Evolutionary conservation across 2,113 vertebrate species (phyloP), one percentile per base, ranked within the genome.

Genomic region (Neodontobutis hainanensis): DNA sequence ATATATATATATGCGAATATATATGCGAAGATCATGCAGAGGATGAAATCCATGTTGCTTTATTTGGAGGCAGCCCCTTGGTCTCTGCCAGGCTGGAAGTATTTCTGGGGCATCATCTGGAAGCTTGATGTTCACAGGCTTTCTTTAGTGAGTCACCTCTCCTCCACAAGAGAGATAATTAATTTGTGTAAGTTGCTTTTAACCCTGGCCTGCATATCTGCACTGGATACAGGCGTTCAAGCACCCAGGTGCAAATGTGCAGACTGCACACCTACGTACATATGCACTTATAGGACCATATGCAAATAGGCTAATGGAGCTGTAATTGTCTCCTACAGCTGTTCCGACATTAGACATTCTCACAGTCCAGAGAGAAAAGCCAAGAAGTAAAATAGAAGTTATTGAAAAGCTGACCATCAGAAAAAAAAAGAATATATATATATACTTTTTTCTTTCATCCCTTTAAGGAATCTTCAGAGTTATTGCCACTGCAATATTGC

Each of bases 181-280:
- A 76, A 86, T 88, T 87, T 87, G 80, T 80, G 80, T 84, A 78
- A 76, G 83, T 64, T 80, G 80, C 76, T 85, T 66, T 88, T 88
- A 88, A 87, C 84, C 84, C 68, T 3, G 61, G 75, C 56, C 68
- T 63, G 60, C 15, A 42, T 82, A 75, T 82, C 78, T 77, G 72
- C 1, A 8, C 36, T 35, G 40, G 49, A 79, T 32, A 72, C 57
- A 61, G 47, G 48, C 78, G 65, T 60, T 68, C 34, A 60, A 49
- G 51, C 63, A 69, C 34, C 49, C 67, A 66, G 66, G 57, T 78
- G 68, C 68, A 75, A 68, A 84, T 59, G 56, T 62, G 43, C 48
- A 34, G 58, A 14, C 5, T 34, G 56, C 69, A 64, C 64, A 67
- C 48, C 48, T 49, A 64, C 45, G 11, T 55, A 38, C 50, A 49